Conservation (phyloP, 2,888 invertebrate genomes). For the Drosophila anomalata region DNA sequence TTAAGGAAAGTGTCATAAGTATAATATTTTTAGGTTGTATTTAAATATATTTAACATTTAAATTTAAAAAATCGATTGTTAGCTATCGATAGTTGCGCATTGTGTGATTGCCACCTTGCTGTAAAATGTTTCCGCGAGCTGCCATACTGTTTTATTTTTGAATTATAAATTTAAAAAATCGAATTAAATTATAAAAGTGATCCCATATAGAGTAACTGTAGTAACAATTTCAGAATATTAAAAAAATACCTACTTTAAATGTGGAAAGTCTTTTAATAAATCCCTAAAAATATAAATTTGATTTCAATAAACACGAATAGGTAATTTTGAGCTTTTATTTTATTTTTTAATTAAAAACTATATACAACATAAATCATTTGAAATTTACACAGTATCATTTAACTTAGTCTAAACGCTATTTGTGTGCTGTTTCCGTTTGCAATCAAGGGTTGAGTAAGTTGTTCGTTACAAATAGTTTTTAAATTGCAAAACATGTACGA, state of each 20-base stretch:
- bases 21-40: too few species aligned
- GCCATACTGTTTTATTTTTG: background rate
- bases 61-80: background rate
- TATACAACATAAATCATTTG: slow-evolving; percentile 61
- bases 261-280: too few species aligned
- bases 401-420: slow-evolving; percentile 61
- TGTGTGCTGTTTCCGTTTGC: slow-evolving; percentile 52
- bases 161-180: background rate
- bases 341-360: slow-evolving; percentile 59
- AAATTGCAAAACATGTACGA: slow-evolving; percentile 33
- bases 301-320: background rate
- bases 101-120: background rate
- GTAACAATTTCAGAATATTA: too few species aligned
- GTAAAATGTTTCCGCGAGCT: background rate
- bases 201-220: too few species aligned
- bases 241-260: too few species aligned
- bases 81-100: background rate
- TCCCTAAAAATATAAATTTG: too few species aligned
- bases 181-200: too few species aligned
- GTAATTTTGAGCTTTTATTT: slow-evolving; percentile 56
- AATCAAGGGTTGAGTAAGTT: slow-evolving; percentile 57
- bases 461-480: slow-evolving; percentile 27
- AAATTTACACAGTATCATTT: slow-evolving; percentile 60
- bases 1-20: too few species aligned
- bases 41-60: background rate